Base-by-base conservation (phyloP, 2,888 invertebrate genomes). In the Lomographa bimaculata region DNA sequence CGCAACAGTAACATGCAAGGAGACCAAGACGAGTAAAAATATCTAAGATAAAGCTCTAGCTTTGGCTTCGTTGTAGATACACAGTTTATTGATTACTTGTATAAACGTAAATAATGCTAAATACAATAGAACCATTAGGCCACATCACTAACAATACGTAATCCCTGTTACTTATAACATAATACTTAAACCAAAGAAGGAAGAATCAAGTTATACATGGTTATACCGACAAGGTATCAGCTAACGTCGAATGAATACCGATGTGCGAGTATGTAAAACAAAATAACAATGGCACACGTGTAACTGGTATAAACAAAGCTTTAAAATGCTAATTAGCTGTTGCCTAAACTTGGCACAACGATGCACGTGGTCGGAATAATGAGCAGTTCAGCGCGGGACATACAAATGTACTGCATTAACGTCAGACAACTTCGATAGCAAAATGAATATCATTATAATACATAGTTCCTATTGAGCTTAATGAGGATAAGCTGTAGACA, bases 291-390 rank as follows among this genome's bases (percentile, higher is more conserved):
- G 60, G 62, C 30, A 66, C 69, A 68, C 64, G 66, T 68, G 65
- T 55, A 62, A 33, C 51, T 56, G 54, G 71, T 65, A 67, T 66
- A 76, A 78, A 83, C 79, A 82, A 76, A 77, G 70, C 67, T 79
- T 82, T 79, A 77, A 83, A 83, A 81, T 83, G 76, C 76, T 75
- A 84, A 84, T 83, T 75, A 78, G 65, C 54, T 47, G 64, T 74
- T 76, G 68, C 74, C 75, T 78, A 79, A 80, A 81, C 73, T 71
- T 69, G 70, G 76, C 73, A 71, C 74, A 68, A 58, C 69, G 65
- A 56, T 64, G 54, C 54, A 69, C 76, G 68, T 56, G 56, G 40
- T 45, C 45, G 46, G 82, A 73, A 82, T 82, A 79, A 70, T 72
- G 65, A 82, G 76, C 64, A 67, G 3, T 14, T 17, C 32, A 57